Evolutionary conservation across 2,888 invertebrate species (phyloP), one percentile per base, ranked within the genome.

Genomic region (Eupithecia insigniata): DNA sequence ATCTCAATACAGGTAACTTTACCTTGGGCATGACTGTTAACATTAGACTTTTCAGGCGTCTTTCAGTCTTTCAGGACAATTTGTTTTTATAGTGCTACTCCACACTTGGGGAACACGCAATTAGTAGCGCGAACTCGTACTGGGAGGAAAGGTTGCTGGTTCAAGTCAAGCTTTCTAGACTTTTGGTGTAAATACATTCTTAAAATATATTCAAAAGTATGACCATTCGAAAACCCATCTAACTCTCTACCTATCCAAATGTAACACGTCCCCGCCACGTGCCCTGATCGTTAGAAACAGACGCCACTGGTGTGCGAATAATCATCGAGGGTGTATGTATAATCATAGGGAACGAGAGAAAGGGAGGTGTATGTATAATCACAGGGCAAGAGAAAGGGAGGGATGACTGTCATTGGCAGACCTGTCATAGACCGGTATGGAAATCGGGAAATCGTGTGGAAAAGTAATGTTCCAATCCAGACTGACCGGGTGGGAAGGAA

Each of bases 221-320:
- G 43, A 43, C 43, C 2, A 0, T 18, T 7, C 43, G 39, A 18
- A 43, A 43, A 43, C 7, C 43, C 1, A 55, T 26, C 55, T 12
- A 26, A 10, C 22, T 26, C 51, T 28, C 30, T 8, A 18, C 18
- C 60, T 30, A 60, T 18, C 6, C 18, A 30, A 6, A 60, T 16
- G 6, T 16, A 39, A 71, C 22, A 39, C 43, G 55, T 46, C 65
- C 61, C 61, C 55, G 84, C 72, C 89, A 83, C 89, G 87, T 86
- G 89, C 80, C 84, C 74, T 75, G 75, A 83, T 87, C 90, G 89
- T 90, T 90, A 90, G 85, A 86, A 87, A 85, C 90, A 91, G 90
- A 89, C 88, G 79, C 73, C 74, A 77, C 73, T 73, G 78, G 82
- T 78, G 83, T 83, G 85, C 85, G 84, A 87, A 85, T 86, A 83